A percentile compares a stretch with the other conserved stretches of the same genome.
These are phyloP conservation scores for pig (Sus scrofa) DNA, from an alignment of 2,113 vertebrate genomes.

Conservation along the genomic window DNA sequence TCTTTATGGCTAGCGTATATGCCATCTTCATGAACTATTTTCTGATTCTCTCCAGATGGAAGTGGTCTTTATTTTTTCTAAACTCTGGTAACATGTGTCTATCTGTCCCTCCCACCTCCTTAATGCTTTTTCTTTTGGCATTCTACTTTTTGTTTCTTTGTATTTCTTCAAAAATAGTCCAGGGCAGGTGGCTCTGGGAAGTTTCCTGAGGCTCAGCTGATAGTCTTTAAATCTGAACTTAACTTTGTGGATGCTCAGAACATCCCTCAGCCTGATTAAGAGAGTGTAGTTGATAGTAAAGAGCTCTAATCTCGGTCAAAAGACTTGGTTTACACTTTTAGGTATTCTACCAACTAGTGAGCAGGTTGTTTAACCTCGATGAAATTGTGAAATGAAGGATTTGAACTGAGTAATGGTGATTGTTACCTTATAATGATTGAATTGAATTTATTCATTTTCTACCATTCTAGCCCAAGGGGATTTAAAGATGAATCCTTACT, in stretches of 20 bases:
- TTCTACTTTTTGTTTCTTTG: background rate
- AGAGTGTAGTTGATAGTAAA: background rate
- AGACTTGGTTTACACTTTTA: background rate
- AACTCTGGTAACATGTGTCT: background rate
- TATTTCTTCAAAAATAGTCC: slow-evolving; percentile 8
- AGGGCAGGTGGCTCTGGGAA: background rate
- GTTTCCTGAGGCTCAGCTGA: background rate
- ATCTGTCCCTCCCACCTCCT: background rate
- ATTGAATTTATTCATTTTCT: slow-evolving; percentile 32
- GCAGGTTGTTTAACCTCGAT: background rate
- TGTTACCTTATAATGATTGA: background rate
- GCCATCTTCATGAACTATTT: background rate
- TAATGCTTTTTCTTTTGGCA: background rate
- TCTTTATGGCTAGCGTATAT: background rate
- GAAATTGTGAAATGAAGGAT: slow-evolving; percentile 21
- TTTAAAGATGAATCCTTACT: background rate
- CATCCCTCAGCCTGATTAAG: background rate
- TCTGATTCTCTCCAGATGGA: background rate
- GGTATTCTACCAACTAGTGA: background rate
- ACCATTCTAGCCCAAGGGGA: background rate
- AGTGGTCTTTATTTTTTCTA: background rate
- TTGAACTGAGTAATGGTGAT: slow-evolving; percentile 15
- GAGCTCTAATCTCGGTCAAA: background rate
- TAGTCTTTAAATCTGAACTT: background rate
- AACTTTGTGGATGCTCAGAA: background rate